Percentiles rank a stretch among this genome's conserved stretches.
Conservation (phyloP, 2,797 vertebrate genomes). For the Myripristis jacobus region DNA sequence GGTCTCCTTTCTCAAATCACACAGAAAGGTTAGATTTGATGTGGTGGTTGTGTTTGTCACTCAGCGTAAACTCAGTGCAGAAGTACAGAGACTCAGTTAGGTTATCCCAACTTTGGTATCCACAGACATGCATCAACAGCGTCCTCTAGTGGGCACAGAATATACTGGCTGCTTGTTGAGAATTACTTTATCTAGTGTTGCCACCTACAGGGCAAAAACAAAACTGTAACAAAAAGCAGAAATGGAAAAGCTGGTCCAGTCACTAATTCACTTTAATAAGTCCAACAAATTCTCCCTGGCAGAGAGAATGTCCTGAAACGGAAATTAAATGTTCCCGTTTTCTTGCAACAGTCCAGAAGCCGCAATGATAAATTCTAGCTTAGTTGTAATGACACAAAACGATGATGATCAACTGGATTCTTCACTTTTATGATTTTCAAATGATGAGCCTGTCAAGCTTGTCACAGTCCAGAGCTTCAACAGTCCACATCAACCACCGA, state of each 20-base stretch:
- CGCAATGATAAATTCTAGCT: neutral
- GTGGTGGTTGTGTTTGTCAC: conserved; percentile 27
- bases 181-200: conserved; percentile 42
- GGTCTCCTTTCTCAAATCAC: conserved; percentile 1
- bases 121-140: neutral
- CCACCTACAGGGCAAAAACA: conserved; percentile 60
- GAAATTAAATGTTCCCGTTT: neutral
- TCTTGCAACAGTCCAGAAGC: conserved; percentile 11
- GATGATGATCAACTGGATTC: neutral
- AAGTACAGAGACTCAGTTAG: too few relatives aligned
- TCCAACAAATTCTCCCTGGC: neutral
- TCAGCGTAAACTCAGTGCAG: conserved; percentile 25
- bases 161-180: neutral
- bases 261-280: neutral
- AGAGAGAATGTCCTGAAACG: neutral
- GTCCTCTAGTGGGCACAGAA: conserved; percentile 55
- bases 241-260: neutral
- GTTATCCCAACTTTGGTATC: neutral
- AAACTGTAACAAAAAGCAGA: conserved; percentile 22
- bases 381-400: neutral
- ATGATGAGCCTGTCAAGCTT: neutral
- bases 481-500: neutral
- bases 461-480: neutral
- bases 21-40: neutral
- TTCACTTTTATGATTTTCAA: too few relatives aligned